phyloP scores from a whole-genome alignment of 2,113 vertebrate species.

The human region DNA sequence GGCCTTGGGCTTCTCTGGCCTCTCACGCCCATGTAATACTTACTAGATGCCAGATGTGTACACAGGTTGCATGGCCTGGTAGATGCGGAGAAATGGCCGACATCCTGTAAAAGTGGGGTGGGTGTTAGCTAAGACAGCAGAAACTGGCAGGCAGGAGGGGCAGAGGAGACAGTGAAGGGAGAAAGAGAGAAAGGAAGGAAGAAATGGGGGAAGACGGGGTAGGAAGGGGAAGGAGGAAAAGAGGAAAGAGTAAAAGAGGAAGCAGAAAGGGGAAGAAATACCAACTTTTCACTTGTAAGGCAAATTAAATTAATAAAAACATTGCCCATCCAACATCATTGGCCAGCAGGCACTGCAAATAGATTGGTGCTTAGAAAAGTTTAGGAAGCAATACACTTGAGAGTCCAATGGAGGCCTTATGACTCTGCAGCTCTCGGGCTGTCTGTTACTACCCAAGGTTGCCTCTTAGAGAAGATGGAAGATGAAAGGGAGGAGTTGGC shows the following conservation, averaged over 20 bases:
- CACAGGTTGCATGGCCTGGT: conserved; percentile 99
- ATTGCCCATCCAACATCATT: fast-evolving
- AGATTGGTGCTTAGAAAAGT: not conserved
- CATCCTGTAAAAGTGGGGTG: conserved; percentile 88
- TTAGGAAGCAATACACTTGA: not conserved
- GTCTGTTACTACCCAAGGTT: not conserved
- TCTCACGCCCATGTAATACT: conserved; percentile 73
- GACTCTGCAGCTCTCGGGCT: not conserved
- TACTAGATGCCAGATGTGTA: conserved; percentile 99
- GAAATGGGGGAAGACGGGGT: not conserved
- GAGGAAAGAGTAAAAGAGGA: not conserved
- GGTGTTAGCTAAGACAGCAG: conserved; percentile 38
- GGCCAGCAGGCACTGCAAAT: not conserved
- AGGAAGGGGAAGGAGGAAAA: not conserved
- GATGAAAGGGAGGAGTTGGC: conserved; percentile 67
- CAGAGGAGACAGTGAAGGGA: not conserved
- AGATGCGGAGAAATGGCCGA: conserved; percentile 98
- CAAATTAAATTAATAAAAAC: not conserved
- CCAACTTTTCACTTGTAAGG: not conserved
- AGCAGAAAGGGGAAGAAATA: not conserved
- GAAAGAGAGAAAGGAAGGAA: not conserved
- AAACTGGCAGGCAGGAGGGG: not conserved
- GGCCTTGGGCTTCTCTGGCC: not conserved
- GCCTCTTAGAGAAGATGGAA: conserved; percentile 55
- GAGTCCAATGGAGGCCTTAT: not conserved